These are phyloP conservation scores for Scatophagus argus DNA, from an alignment of 2,113 vertebrate species.

Conservation along the genomic window DNA sequence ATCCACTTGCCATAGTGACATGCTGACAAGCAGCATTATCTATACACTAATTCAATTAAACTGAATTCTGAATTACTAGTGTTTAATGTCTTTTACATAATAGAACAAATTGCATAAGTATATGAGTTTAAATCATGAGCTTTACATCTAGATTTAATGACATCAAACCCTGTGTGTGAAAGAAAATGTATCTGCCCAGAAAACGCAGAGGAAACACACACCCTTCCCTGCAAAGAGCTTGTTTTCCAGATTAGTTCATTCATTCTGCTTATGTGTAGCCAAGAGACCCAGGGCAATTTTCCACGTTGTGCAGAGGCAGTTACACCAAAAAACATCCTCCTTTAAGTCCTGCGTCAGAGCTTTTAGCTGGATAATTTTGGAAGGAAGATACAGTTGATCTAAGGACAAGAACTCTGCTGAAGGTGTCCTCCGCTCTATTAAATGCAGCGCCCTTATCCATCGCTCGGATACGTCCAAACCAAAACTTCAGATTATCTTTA, in stretches of 20 bases:
- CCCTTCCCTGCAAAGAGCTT: slow-evolving; percentile 4
- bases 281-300: slow-evolving; percentile 38
- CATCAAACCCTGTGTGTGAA: background rate
- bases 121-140: background rate
- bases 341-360: slow-evolving; percentile 37
- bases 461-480: slow-evolving; percentile 26
- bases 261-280: slow-evolving; percentile 28
- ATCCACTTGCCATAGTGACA: background rate
- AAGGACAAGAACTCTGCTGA: slow-evolving; percentile 43
- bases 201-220: background rate
- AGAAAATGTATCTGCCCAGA: background rate
- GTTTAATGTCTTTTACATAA: background rate
- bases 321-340: slow-evolving; percentile 28
- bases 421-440: slow-evolving; percentile 46
- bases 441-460: slow-evolving; percentile 19
- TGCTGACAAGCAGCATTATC: background rate
- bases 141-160: background rate
- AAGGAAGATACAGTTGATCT: slow-evolving; percentile 37
- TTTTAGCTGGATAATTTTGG: slow-evolving; percentile 50
- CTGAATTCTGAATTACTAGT: background rate
- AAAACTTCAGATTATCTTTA: slow-evolving; percentile 29
- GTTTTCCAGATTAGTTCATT: slow-evolving; percentile 38
- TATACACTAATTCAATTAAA: background rate
- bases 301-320: slow-evolving; percentile 20
- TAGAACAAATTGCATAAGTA: background rate